Conservation (phyloP, 2,888 invertebrate species). For the Polyploca ridens region DNA sequence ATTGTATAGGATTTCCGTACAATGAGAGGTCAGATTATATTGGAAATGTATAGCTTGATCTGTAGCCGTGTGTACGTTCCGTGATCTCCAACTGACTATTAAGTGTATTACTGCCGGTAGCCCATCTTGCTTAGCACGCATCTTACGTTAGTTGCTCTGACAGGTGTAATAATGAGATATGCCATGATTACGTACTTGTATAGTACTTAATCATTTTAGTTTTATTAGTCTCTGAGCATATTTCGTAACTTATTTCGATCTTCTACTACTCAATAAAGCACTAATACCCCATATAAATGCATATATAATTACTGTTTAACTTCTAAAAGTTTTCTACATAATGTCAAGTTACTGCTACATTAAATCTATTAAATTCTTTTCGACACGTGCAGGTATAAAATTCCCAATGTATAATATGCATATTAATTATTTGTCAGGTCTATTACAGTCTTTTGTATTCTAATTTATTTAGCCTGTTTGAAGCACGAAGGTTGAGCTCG, state of each 20-base stretch:
- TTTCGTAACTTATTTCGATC: not conserved
- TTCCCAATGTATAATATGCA: conserved; percentile 37
- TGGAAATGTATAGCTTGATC: too few relatives aligned
- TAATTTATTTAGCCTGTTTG: conserved; percentile 72
- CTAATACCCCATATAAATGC: too few relatives aligned
- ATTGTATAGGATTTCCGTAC: too few relatives aligned
- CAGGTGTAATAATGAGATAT: not conserved
- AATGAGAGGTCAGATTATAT: too few relatives aligned
- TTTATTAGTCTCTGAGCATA: too few relatives aligned
- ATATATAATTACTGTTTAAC: too few relatives aligned
- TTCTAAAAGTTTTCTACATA: not conserved
- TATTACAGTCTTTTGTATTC: conserved; percentile 76
- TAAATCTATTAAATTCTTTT: not conserved
- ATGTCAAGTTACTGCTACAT: not conserved
- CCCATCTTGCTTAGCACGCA: not conserved
- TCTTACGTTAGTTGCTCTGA: not conserved
- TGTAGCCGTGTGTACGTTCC: too few relatives aligned
- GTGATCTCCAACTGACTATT: not conserved
- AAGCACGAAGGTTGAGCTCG: conserved; percentile 68
- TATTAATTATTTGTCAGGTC: conserved; percentile 74
- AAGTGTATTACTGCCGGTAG: conserved; percentile 9
- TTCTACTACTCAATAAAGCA: too few relatives aligned
- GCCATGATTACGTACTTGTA: not conserved
- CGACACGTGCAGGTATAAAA: conserved; percentile 3
- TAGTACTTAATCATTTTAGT: too few relatives aligned